Conservation (phyloP, 2,888 invertebrate species). For the Pyrochroa serraticornis region DNA sequence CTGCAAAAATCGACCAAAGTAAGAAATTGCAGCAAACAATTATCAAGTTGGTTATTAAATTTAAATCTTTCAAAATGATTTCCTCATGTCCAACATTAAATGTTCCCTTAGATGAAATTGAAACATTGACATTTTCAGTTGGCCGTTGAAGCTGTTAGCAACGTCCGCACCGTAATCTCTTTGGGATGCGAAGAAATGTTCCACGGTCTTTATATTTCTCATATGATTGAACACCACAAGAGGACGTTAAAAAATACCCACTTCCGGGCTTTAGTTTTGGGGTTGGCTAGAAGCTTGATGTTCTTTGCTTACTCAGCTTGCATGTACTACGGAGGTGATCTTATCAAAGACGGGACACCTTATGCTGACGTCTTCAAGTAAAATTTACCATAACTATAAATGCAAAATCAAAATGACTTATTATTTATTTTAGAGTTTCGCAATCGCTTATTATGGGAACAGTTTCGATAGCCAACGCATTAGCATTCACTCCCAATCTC, state of each 20-base stretch:
- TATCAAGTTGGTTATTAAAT: too few species aligned
- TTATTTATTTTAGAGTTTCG: conserved; percentile 64
- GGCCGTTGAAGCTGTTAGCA: conserved; percentile 79
- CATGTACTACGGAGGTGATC: conserved; percentile 75
- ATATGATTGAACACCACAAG: conserved; percentile 66
- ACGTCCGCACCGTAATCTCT: conserved; percentile 78
- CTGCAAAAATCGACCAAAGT: conserved; percentile 78
- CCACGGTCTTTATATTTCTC: conserved; percentile 65
- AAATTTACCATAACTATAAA: conserved; percentile 34
- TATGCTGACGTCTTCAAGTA: conserved; percentile 74
- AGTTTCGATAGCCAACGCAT: conserved; percentile 68
- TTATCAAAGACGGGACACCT: conserved; percentile 66
- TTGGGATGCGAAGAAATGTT: conserved; percentile 74
- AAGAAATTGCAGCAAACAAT: conserved; percentile 26
- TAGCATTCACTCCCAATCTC: conserved; percentile 81
- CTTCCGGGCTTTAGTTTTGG: conserved; percentile 72
- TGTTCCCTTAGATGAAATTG: too few species aligned
- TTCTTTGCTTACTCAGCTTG: conserved; percentile 75
- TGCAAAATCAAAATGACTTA: neutral
- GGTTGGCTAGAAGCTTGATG: conserved; percentile 73
- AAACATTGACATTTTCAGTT: conserved; percentile 57
- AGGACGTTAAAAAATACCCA: conserved; percentile 67
- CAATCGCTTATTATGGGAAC: conserved; percentile 76
- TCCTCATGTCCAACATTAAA: too few species aligned
- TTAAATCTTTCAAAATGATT: too few species aligned